A percentile compares a stretch with the other conserved stretches of the same genome.
Conservation (phyloP, 1,140 invertebrate genomes). For the Nebria ingens region DNA sequence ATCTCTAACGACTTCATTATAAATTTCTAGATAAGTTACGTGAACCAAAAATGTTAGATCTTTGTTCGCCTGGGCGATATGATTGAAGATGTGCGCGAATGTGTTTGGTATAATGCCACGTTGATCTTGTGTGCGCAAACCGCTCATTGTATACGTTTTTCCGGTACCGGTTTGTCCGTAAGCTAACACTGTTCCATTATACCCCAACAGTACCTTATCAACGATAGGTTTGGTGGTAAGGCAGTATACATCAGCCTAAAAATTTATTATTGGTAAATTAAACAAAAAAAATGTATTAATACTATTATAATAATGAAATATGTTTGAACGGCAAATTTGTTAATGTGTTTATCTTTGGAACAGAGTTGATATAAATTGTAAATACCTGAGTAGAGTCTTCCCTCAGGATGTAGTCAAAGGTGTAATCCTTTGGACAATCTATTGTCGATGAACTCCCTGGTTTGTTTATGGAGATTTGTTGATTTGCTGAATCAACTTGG, state of each 20-base stretch:
- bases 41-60: slow-evolving; percentile 68
- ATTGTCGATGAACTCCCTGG: slow-evolving; percentile 49
- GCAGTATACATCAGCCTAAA: slow-evolving; percentile 77
- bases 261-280: slow-evolving; percentile 11
- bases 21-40: slow-evolving; percentile 90
- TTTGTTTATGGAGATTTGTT: slow-evolving; percentile 56
- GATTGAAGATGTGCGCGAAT: slow-evolving; percentile 90
- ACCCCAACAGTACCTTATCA: slow-evolving; percentile 85
- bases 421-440: slow-evolving; percentile 61
- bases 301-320: background rate
- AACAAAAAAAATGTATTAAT: background rate
- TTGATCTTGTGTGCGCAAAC: slow-evolving; percentile 4
- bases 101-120: slow-evolving; percentile 85
- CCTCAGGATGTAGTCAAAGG: slow-evolving; percentile 86
- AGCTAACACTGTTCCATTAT: slow-evolving; percentile 93
- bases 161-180: slow-evolving; percentile 95
- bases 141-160: slow-evolving; percentile 85
- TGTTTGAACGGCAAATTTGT: background rate
- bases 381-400: slow-evolving; percentile 65
- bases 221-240: slow-evolving; percentile 87
- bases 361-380: background rate
- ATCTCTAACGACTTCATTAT: slow-evolving; percentile 92
- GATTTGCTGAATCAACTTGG: slow-evolving; percentile 58
- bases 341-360: background rate
- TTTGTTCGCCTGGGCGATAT: slow-evolving; percentile 61